Evolutionary conservation across 64 coral and sea anemone species (phyloP), one percentile per base, ranked within the genome.

Genomic region (Anthopleura sola): DNA sequence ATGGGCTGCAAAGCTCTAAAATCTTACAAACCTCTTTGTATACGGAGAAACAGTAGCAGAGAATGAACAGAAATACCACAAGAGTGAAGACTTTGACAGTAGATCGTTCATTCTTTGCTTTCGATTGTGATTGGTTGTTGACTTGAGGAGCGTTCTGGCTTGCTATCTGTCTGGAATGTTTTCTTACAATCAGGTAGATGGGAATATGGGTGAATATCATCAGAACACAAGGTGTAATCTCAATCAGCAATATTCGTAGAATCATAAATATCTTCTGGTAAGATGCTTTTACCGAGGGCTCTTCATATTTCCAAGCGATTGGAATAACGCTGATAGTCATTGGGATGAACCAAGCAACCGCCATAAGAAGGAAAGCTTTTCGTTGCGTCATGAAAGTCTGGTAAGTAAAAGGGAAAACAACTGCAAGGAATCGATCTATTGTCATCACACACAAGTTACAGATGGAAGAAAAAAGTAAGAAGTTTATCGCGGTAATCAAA

Each of bases 361-460:
- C 78, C 28, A 83, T 89, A n/a, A 89, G 49, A 3, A 89, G 5
- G 23, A 56, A 75, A 20, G 47, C 81, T 31, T 38, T 83, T 11
- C 36, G 48, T 24, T 28, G 16, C 33, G 87, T 89, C 87, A 89
- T 89, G 12, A 89, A 37, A 6, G 28, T 74, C 7, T 21, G 51
- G 80, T 89, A 81, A 68, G 24, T 18, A 55, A 68, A 89, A 26
- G 87, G 87, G 24, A 64, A 18, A n/a, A 83, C 87, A 75, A 89
- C 81, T 8, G 80, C 79, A 10, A 89, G 39, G n/a, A 82, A 89
- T 5, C 87, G 79, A 55, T 89, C 81, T 37, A 83, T 11, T 16
- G 87, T 89, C 26, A 89, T 23, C 7, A 89, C 80, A 37, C 87
- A 89, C 33, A 89, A 36, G 54, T 89, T 89, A 2, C 57, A 64